phyloP scores from a whole-genome alignment of 2,113 vertebrate species.

The Centrocercus urophasianus region DNA sequence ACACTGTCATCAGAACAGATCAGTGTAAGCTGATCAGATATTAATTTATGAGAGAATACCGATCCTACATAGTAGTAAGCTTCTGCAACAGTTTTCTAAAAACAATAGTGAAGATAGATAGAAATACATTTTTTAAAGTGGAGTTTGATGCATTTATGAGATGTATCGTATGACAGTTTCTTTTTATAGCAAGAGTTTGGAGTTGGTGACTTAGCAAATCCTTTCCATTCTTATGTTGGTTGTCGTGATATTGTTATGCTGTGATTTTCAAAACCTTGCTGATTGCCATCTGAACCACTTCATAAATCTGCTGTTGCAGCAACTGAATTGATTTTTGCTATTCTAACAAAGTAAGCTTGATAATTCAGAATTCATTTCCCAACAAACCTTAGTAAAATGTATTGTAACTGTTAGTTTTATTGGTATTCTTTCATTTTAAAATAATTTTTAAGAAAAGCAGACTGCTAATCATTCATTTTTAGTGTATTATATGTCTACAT shows the following conservation, averaged over 20 bases:
- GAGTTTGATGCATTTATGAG: neutral
- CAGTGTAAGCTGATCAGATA: neutral
- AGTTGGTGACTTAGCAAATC: slow-evolving; percentile 52
- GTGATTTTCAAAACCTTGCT: slow-evolving; percentile 46
- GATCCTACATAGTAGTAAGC: neutral
- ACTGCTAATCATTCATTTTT: neutral
- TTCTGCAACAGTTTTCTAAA: neutral
- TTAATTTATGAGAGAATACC: neutral
- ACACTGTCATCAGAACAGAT: neutral
- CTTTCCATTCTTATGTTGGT: slow-evolving; percentile 1
- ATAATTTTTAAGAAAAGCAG: neutral
- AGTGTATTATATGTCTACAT: neutral
- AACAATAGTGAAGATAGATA: neutral
- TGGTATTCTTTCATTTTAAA: neutral
- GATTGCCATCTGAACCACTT: slow-evolving; percentile 49
- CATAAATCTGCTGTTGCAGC: slow-evolving; percentile 28
- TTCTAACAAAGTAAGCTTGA: neutral
- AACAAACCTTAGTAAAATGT: neutral
- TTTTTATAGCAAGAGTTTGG: slow-evolving; percentile 4
- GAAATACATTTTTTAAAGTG: neutral
- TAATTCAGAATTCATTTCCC: neutral
- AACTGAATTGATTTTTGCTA: slow-evolving; percentile 22
- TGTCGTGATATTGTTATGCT: slow-evolving; percentile 42
- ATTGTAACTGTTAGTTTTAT: neutral
- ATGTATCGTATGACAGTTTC: neutral